Evolutionary conservation across 1,140 invertebrate species (phyloP).

Genomic region (Procambarus clarkii): DNA sequence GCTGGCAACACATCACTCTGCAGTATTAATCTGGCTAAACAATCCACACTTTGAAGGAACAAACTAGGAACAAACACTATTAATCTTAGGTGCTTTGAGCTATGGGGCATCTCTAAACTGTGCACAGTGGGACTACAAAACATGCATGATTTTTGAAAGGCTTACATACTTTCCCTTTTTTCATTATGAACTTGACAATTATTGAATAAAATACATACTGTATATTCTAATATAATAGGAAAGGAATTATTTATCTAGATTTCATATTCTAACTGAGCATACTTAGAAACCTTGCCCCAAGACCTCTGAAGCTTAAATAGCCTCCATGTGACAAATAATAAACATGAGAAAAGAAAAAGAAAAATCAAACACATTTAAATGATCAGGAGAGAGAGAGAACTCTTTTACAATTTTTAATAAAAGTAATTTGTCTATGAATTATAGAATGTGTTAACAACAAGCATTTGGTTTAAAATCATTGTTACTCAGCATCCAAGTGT

Average conservation of each 20-base stretch:
- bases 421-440: slow-evolving; percentile 7
- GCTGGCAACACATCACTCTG: slow-evolving; percentile 13
- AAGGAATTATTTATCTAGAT: neutral
- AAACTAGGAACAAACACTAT: slow-evolving; percentile 47
- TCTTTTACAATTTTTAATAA: neutral
- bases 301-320: slow-evolving; percentile 40
- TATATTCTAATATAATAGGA: neutral
- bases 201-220: neutral
- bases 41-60: slow-evolving; percentile 41
- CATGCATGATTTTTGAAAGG: neutral
- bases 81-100: slow-evolving; percentile 35
- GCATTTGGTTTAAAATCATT: slow-evolving; percentile 45
- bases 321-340: slow-evolving; percentile 32
- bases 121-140: slow-evolving; percentile 12
- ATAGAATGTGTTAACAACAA: slow-evolving; percentile 45
- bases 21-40: slow-evolving; percentile 31
- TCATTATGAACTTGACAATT: neutral
- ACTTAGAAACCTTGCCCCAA: slow-evolving; percentile 32
- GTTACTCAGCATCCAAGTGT: slow-evolving; percentile 30
- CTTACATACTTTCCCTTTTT: neutral
- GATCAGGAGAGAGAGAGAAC: neutral
- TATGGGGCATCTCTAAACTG: slow-evolving; percentile 30
- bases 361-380: slow-evolving; percentile 12
- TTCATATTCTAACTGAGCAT: slow-evolving; percentile 23
- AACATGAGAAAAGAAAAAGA: slow-evolving; percentile 7